Evolutionary conservation across 2,797 vertebrate species (phyloP), one percentile per base, ranked within the genome.

Genomic region (Epinephelus awoara): DNA sequence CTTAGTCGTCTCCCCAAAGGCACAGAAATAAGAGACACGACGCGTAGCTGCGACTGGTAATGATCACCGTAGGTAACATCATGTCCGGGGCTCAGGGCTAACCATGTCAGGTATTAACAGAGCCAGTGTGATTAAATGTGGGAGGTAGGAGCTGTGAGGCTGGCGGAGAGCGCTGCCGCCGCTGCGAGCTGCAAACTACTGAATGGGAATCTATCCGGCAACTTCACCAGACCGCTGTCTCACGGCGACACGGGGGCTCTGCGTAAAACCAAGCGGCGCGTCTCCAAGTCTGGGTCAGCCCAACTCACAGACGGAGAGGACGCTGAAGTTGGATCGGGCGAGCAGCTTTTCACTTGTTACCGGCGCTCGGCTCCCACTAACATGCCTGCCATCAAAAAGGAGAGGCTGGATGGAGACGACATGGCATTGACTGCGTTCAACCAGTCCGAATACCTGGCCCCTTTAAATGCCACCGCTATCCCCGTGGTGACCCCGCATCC

Each of bases 361-460:
- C 93, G 93, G 93, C 94, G 89, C 91, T 82, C 83, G 86, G 89
- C 93, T 91, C 83, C 86, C 85, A 79, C 92, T 91, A 96, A 92
- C 96, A 99, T 99, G 98, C 98, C 98, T 88, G 97, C 97, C 55
- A 97, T 99, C 95, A 99, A 99, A 93, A 97, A 97, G 95, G 98
- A 99, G 95, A 93, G 97, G 85, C 94, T 96, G 89, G 97, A 98
- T 90, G 96, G 97, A 82, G 97, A 99, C 89, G 97, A 98, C 88
- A 96, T 98, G 95, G 97, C 97, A 88, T 89, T 98, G 94, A 96
- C 97, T 44, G 96, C 97, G 73, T 98, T 98, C 78, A 97, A 96
- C 94, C 97, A 96, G 90, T 93, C 97, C 88, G 97, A 97, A 90
- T 98, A 98, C 91, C 93, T 98, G 94, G 95, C 97, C 85, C 97